Evolutionary conservation across 2,888 invertebrate genomes (phyloP).

Genomic region (Toxonevra muliebris): DNA sequence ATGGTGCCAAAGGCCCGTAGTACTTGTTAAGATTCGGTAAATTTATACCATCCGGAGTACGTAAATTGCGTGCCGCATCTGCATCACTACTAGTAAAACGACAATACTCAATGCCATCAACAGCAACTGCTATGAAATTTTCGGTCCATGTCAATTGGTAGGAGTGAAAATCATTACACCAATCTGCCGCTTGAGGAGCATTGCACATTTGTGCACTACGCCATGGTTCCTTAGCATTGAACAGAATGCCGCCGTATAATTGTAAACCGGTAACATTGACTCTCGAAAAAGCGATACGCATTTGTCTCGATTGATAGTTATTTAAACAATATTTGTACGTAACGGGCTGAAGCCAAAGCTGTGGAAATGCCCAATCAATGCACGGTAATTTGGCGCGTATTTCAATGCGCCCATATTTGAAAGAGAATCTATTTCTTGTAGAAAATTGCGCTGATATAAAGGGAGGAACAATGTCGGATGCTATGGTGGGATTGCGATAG

Average conservation of each 20-base stretch:
- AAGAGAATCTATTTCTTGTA: constrained; percentile 71
- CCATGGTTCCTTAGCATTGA: constrained; percentile 51
- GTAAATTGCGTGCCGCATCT: constrained; percentile 48
- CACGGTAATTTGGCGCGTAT: constrained; percentile 77
- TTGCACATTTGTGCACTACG: constrained; percentile 53
- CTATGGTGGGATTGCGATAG: constrained; percentile 39
- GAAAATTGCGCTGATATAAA: constrained; percentile 73
- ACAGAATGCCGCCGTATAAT: constrained; percentile 52
- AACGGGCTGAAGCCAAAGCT: constrained; percentile 73
- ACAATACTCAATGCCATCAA: constrained; percentile 70
- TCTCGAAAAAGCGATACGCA: constrained; percentile 74
- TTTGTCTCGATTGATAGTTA: constrained; percentile 71
- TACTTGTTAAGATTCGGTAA: constrained; percentile 56
- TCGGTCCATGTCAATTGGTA: constrained; percentile 75
- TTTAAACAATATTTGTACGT: constrained; percentile 70
- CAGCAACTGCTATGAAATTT: constrained; percentile 55
- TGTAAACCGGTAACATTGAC: constrained; percentile 60
- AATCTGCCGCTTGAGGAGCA: constrained; percentile 43
- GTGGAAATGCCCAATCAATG: constrained; percentile 81
- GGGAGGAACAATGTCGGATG: constrained; percentile 70
- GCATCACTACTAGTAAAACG: constrained; percentile 52
- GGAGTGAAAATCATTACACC: constrained; percentile 71
- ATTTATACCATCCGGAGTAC: constrained; percentile 40
- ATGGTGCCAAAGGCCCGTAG: constrained; percentile 72
- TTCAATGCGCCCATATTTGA: constrained; percentile 75